Conservation (phyloP, 2,888 invertebrate genomes). For the Melipona beecheii region DNA sequence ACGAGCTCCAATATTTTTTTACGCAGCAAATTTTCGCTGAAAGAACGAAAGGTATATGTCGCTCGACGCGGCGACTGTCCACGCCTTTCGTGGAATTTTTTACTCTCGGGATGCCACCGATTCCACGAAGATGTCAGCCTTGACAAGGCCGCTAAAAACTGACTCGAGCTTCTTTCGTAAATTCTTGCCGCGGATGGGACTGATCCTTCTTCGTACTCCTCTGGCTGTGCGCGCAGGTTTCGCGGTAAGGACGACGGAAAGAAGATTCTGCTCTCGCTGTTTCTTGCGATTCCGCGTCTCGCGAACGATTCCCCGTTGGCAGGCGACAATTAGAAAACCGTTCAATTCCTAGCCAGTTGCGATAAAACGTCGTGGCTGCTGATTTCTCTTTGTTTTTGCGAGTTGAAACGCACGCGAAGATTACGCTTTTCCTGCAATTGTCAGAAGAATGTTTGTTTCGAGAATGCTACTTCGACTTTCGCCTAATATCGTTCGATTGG, state of each 20-base stretch:
- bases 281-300: conserved; percentile 66
- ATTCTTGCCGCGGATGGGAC: conserved; percentile 65
- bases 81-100: conserved; percentile 44
- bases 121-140: conserved; percentile 75
- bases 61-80: background rate
- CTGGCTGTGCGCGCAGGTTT: conserved; percentile 24
- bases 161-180: conserved; percentile 70
- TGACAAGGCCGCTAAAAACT: conserved; percentile 75
- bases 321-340: conserved; percentile 55
- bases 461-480: background rate
- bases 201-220: conserved; percentile 25
- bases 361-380: background rate
- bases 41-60: no score
- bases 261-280: conserved; percentile 36
- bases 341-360: background rate
- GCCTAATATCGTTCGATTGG: background rate
- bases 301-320: conserved; percentile 57
- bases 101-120: conserved; percentile 46
- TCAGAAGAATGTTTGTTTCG: background rate
- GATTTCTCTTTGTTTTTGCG: background rate
- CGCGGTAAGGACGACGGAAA: conserved; percentile 44
- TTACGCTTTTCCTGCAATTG: conserved; percentile 24
- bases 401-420: background rate
- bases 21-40: no score
- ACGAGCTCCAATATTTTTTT: no score